Evolutionary conservation across 2,113 vertebrate genomes (phyloP).

Genomic region (Thunnus maccoyii): DNA sequence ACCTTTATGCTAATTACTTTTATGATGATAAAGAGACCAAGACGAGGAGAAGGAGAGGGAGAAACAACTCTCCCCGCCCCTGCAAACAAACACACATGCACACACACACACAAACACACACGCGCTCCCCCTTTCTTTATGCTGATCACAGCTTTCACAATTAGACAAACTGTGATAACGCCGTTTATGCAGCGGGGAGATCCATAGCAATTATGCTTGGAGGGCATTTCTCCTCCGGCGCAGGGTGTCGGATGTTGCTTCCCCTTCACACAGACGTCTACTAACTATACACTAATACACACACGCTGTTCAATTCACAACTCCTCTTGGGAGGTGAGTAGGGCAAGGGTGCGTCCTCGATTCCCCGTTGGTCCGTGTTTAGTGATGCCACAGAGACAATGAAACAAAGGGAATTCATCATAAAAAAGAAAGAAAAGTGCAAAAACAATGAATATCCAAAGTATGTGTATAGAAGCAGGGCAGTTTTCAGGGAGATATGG

Average conservation of each 20-base stretch:
- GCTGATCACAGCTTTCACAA: constrained; percentile 83
- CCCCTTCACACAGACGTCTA: constrained; percentile 15
- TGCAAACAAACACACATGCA: constrained; percentile 4
- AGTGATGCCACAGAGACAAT: not conserved
- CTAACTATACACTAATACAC: not conserved
- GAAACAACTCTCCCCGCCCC: constrained; percentile 25
- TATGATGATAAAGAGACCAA: constrained; percentile 58
- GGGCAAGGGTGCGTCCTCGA: constrained; percentile 48
- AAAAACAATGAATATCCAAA: no score
- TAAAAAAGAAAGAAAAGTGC: not conserved
- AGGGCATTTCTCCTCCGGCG: constrained; percentile 76
- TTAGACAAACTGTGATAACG: constrained; percentile 80
- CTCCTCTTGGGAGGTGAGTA: constrained; percentile 43
- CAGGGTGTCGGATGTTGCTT: constrained; percentile 33
- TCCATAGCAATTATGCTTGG: constrained; percentile 80
- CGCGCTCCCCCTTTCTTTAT: constrained; percentile 41
- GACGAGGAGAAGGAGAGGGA: constrained; percentile 12
- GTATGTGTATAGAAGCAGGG: no score
- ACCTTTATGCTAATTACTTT: constrained; percentile 77
- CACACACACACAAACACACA: constrained; percentile 27
- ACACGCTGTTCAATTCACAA: constrained; percentile 19
- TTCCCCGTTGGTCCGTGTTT: constrained; percentile 12
- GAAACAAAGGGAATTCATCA: constrained; percentile 19
- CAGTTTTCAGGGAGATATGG: no score
- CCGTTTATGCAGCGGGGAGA: constrained; percentile 74